phyloP scores from a whole-genome alignment of 2,888 invertebrate genomes.

The Leistus spinibarbis region DNA sequence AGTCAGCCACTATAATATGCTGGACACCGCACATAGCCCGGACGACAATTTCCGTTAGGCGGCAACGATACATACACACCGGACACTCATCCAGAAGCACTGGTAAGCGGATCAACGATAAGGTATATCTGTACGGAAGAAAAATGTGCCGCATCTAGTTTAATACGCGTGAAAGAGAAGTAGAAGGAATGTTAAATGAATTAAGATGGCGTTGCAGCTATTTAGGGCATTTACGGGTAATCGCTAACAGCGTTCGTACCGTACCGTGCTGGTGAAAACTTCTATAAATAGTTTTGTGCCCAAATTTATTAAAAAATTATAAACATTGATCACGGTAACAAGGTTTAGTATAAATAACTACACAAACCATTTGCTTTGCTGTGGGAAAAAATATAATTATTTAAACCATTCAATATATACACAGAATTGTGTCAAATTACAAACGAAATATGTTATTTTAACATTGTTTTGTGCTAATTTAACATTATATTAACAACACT shows the following conservation, averaged over 20 bases:
- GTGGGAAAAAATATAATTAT: too few species aligned
- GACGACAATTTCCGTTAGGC: constrained; percentile 4
- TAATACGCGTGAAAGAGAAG: constrained; percentile 36
- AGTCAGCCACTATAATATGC: constrained; percentile 46
- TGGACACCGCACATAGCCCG: constrained; percentile 28
- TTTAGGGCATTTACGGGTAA: constrained; percentile 48
- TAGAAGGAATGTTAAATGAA: constrained; percentile 48
- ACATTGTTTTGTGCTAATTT: too few species aligned
- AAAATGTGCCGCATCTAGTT: constrained; percentile 10
- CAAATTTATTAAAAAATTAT: neutral
- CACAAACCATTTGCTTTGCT: too few species aligned
- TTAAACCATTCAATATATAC: too few species aligned
- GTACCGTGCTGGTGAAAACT: neutral
- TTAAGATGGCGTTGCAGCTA: constrained; percentile 49
- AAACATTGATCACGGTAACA: neutral
- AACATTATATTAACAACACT: too few species aligned
- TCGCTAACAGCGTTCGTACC: neutral
- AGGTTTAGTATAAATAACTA: too few species aligned
- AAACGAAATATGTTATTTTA: too few species aligned
- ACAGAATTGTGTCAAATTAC: too few species aligned
- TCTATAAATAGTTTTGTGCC: neutral
- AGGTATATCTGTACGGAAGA: neutral
- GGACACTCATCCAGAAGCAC: neutral
- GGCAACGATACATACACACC: constrained; percentile 1
- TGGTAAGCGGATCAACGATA: neutral